Evolutionary conservation across 2,888 invertebrate species (phyloP).

Genomic region (Parasteatoda lunata): DNA sequence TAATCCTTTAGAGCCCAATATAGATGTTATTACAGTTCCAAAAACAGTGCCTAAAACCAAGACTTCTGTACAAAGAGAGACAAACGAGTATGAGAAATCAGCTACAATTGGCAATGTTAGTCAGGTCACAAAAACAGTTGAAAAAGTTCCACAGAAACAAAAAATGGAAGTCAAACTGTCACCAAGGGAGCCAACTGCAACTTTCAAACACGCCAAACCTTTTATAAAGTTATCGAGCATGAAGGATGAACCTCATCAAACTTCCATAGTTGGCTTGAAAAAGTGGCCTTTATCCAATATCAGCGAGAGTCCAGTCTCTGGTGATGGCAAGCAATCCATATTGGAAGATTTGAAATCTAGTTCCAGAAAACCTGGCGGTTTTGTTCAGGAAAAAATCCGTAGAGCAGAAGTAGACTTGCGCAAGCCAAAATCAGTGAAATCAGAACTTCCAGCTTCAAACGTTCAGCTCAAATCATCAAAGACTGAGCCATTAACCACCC

Average conservation of each 20-base stretch:
- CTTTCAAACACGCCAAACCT: constrained; percentile 57
- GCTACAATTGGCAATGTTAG: constrained; percentile 9
- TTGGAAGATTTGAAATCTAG: constrained; percentile 57
- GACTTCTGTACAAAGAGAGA: background rate
- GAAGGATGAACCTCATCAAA: constrained; percentile 62
- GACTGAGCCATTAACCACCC: constrained; percentile 2
- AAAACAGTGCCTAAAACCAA: constrained; percentile 15
- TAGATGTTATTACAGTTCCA: background rate
- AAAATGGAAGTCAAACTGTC: constrained; percentile 47
- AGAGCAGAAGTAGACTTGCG: constrained; percentile 63
- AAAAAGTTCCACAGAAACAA: constrained; percentile 21
- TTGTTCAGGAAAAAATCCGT: constrained; percentile 50
- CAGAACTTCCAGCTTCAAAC: constrained; percentile 6
- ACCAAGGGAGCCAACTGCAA: constrained; percentile 49
- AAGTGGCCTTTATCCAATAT: constrained; percentile 65
- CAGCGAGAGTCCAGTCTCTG: constrained; percentile 11
- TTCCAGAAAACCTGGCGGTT: constrained; percentile 56
- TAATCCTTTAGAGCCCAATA: constrained; percentile 14
- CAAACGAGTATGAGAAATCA: background rate
- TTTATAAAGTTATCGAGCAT: constrained; percentile 61
- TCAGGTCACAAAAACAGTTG: constrained; percentile 17
- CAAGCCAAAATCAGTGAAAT: constrained; percentile 50
- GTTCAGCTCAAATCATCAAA: constrained; percentile 5
- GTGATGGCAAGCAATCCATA: constrained; percentile 45
- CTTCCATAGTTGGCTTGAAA: constrained; percentile 51